phyloP scores from a whole-genome alignment of 1,140 invertebrate species.

The Brachionus angularis region DNA sequence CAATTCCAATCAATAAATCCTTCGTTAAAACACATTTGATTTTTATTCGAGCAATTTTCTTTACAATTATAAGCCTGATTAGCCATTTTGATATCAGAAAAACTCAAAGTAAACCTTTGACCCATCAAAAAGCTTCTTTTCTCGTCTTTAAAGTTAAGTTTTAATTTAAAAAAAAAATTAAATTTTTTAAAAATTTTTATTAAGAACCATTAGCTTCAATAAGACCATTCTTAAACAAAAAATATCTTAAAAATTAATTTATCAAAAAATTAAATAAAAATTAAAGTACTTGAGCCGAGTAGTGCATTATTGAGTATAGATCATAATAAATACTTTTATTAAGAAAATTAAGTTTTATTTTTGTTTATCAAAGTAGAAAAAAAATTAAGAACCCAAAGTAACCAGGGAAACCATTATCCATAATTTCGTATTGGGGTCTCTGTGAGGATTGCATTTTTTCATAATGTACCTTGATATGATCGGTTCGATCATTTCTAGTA shows the following conservation, averaged over 20 bases:
- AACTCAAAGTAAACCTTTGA: constrained; percentile 47
- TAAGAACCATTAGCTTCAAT: constrained; percentile 20
- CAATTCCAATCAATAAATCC: constrained; percentile 36
- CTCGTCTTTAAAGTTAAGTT: constrained; percentile 45
- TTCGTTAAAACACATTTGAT: constrained; percentile 14
- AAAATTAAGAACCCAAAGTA: constrained; percentile 42
- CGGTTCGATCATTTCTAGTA: constrained; percentile 50
- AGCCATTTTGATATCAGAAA: constrained; percentile 49
- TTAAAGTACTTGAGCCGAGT: constrained; percentile 44
- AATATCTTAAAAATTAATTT: neutral
- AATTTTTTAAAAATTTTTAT: neutral
- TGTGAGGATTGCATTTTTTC: constrained; percentile 48
- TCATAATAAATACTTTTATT: constrained; percentile 45
- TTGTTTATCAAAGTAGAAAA: neutral
- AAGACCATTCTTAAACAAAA: constrained; percentile 19
- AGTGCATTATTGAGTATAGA: constrained; percentile 48
- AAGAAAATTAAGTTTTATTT: neutral
- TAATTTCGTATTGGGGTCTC: constrained; percentile 12
- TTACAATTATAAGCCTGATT: constrained; percentile 49
- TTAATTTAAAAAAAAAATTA: neutral
- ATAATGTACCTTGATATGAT: constrained; percentile 49
- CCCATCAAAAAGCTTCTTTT: constrained; percentile 46
- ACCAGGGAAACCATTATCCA: constrained; percentile 29
- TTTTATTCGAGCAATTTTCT: neutral
- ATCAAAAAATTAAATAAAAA: too few species aligned